These are phyloP conservation scores for Isurus oxyrinchus DNA, from an alignment of 2,113 vertebrate genomes.

Conservation along the genomic window DNA sequence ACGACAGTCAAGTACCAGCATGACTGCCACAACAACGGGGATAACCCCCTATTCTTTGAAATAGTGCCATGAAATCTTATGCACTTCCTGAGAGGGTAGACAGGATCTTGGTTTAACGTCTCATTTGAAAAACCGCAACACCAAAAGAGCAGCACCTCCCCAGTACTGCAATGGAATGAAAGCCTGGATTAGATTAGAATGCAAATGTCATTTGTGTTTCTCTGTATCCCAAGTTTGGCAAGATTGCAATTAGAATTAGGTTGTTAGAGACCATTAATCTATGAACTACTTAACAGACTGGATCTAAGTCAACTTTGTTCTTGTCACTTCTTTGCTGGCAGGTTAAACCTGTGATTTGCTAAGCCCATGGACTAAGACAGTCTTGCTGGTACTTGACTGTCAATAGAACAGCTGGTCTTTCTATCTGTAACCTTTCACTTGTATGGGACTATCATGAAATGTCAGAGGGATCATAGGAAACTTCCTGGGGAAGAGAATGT, in stretches of 20 bases:
- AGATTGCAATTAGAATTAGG: neutral
- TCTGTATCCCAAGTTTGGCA: neutral
- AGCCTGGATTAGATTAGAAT: neutral
- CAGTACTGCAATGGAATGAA: neutral
- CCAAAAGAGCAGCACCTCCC: neutral
- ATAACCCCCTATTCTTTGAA: neutral
- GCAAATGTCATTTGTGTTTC: neutral
- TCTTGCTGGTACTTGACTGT: neutral
- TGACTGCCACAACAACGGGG: neutral
- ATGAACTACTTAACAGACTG: neutral
- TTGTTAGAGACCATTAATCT: neutral
- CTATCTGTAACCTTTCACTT: neutral
- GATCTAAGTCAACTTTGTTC: neutral
- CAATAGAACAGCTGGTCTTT: neutral
- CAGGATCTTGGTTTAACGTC: neutral
- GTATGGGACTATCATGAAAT: neutral
- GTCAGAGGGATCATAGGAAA: neutral
- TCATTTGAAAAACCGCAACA: too few species aligned
- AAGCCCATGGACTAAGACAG: neutral
- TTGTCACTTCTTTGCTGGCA: neutral
- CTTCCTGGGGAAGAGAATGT: neutral
- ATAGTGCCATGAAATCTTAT: neutral
- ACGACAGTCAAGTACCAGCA: neutral
- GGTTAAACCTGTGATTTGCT: neutral
- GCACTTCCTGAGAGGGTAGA: neutral